Percentiles rank a stretch among this genome's conserved stretches.
Conservation (phyloP, 37 sponge, comb jelly and placozoan species). For the Oopsacas minuta region DNA sequence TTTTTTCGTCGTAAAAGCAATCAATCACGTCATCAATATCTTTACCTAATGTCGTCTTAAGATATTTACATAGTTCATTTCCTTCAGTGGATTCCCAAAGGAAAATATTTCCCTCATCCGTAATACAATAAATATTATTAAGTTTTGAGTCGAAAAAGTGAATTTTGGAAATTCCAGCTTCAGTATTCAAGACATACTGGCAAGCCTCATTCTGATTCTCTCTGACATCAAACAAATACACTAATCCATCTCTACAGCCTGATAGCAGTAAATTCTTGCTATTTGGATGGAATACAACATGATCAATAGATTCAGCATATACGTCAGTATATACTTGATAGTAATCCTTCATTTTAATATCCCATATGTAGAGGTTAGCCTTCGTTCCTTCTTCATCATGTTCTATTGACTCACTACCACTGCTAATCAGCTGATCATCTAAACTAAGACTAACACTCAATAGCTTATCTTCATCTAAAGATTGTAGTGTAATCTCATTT, state of each 20-base stretch:
- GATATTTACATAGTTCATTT: not conserved
- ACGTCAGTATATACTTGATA: not conserved
- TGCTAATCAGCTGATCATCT: not conserved
- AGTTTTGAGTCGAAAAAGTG: not conserved
- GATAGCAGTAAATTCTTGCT: not conserved
- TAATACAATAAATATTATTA: not conserved
- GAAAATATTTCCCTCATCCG: not conserved
- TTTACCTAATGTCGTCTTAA: not conserved
- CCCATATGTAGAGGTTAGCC: not conserved
- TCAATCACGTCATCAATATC: not conserved
- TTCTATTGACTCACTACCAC: not conserved
- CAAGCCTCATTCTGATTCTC: slow-evolving; percentile 1
- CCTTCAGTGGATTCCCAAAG: not conserved
- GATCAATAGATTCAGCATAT: not conserved
- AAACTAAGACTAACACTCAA: not conserved
- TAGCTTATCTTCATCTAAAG: not conserved
- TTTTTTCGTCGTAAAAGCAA: not conserved
- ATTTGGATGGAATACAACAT: not conserved
- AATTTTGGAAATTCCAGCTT: not conserved
- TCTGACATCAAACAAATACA: not conserved
- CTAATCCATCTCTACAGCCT: slow-evolving; percentile 7
- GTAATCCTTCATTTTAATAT: not conserved
- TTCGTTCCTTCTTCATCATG: not conserved
- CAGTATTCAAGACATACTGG: not conserved
- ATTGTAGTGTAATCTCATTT: not conserved